Evolutionary conservation across 2,113 vertebrate genomes (phyloP).

Genomic region (Caretta caretta): DNA sequence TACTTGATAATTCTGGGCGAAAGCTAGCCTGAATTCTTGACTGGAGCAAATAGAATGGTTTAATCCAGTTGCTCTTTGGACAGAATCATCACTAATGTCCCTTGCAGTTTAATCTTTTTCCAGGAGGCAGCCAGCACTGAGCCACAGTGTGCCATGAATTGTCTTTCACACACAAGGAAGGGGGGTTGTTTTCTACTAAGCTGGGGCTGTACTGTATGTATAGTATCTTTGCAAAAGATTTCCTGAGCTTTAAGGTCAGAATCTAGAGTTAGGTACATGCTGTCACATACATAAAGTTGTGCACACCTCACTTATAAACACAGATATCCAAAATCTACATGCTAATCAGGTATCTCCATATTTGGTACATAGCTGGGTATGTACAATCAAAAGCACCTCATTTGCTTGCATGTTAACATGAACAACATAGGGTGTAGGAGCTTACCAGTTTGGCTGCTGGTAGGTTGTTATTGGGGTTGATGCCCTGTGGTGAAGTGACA

Average conservation of each 20-base stretch:
- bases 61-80: not conserved
- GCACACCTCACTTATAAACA: not conserved
- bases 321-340: not conserved
- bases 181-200: not conserved
- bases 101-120: not conserved
- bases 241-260: not conserved
- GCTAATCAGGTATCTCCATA: not conserved
- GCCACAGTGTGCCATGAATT: not conserved
- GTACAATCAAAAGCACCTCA: not conserved
- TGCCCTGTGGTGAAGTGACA: not conserved
- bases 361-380: rapidly evolving
- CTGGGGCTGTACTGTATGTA: not conserved
- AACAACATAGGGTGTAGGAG: not conserved
- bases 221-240: not conserved
- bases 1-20: conserved; percentile 34
- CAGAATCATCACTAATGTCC: not conserved
- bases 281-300: not conserved
- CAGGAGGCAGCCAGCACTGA: not conserved
- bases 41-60: not conserved
- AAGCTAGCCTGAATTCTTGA: not conserved
- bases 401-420: not conserved
- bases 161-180: not conserved
- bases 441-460: not conserved
- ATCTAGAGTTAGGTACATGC: not conserved
- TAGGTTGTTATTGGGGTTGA: not conserved